These are phyloP conservation scores for Adela reaumurella DNA, from an alignment of 2,888 invertebrate genomes.

Conservation along the genomic window DNA sequence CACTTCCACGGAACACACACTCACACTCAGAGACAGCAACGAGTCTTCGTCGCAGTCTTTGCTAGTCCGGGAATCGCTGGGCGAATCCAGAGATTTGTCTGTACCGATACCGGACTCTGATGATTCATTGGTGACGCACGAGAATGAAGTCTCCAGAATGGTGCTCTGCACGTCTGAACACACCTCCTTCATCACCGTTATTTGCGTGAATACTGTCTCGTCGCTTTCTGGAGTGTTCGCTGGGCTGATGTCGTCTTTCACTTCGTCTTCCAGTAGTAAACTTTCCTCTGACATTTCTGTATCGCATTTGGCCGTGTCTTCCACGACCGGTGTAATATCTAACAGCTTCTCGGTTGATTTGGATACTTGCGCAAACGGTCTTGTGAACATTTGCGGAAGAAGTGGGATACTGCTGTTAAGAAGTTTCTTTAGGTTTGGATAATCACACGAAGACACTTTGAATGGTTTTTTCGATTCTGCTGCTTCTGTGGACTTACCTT, in stretches of 20 bases:
- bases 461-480: no score
- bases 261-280: conserved; percentile 6
- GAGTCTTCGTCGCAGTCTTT: conserved; percentile 47
- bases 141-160: conserved; percentile 44
- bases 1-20: conserved; percentile 35
- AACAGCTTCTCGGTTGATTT: conserved; percentile 34
- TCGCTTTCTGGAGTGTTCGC: conserved; percentile 30
- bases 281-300: conserved; percentile 13
- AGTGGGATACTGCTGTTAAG: background rate
- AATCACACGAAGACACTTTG: background rate
- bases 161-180: conserved; percentile 42
- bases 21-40: conserved; percentile 39
- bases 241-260: conserved; percentile 12
- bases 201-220: conserved; percentile 45
- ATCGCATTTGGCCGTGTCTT: conserved; percentile 17
- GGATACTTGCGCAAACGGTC: conserved; percentile 45
- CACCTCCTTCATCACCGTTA: conserved; percentile 45
- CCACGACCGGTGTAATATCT: conserved; percentile 7
- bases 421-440: background rate
- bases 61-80: conserved; percentile 43
- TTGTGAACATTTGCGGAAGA: conserved; percentile 24
- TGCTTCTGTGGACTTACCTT: no score
- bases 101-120: conserved; percentile 47
- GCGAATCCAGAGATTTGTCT: conserved; percentile 47
- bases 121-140: conserved; percentile 38